Evolutionary conservation across 2,113 vertebrate genomes (phyloP), one percentile per base, ranked within the genome.

Genomic region (Tylochromis polylepis): DNA sequence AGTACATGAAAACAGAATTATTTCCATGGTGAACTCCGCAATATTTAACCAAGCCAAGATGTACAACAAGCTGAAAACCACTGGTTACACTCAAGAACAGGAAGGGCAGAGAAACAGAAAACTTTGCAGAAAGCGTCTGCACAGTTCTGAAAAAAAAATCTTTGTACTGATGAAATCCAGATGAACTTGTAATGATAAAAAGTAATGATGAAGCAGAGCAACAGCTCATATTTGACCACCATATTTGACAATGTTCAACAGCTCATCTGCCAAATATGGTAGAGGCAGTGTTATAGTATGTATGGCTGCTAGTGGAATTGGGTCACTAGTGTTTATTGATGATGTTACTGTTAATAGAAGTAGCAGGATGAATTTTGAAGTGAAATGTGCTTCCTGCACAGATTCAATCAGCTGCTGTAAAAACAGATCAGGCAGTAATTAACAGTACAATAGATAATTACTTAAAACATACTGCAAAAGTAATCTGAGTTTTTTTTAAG

Each of bases 21-120:
- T 49, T 75, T 75, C 24, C 43, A 49, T 20, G 43, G 0, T 49
- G 0, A 46, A 49, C 9, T 0, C 38, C 22, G 11, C 41, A 75
- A 49, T 46, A 75, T 29, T 27, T 20, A 75, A 31, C 43, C 43
- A 31, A 75, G 70, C 5, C 53, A 56, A n/a, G 20, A 3, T 51
- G 5, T 51, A 18, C 49, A 51, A 4, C 67, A 1, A 72, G 41
- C 22, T 72, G 41, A 46, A 72, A 72, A 49, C 41, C 67, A 49
- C 67, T 46, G 67, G 41, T 46, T 72, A 27, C 41, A 72, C 22
- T 72, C 22, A 18, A 18, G 2, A 29, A 49, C 22, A 49, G 5
- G 67, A 29, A 75, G 14, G 16, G 38, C 22, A 72, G 14, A 49
- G 5, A 75, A 46, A 1, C 67, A 18, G 41, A 75, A 3, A 49